Base-by-base conservation (phyloP, 2,888 invertebrate genomes). In the Drosophila putrida region DNA sequence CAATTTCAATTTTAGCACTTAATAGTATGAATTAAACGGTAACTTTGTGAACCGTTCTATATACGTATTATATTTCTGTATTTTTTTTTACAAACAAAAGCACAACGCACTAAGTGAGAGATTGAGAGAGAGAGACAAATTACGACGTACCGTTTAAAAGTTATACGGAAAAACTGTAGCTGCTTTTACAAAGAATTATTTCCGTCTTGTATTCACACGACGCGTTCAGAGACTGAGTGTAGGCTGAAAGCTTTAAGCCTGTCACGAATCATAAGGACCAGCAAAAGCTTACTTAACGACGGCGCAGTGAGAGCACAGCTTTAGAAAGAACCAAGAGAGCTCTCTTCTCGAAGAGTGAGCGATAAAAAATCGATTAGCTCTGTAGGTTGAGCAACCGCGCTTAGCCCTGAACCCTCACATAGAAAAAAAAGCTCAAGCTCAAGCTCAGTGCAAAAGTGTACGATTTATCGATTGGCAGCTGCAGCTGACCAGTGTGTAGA, bases 151-250 rank as follows among this genome's bases (percentile, higher is more conserved):
- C 66, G 61, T 65, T 68, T 38, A 36, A 28, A 49, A 44, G 27
- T 10, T 60, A 13, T 53, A 60, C 74, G 72, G 58, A 67, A 64
- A 63, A 68, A 15, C 46, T 62, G 20, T 36, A 38, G 20, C 3
- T 13, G 44, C 20, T n/a, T n/a, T 20, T 15, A 49, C 20, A 36
- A 54, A 72, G 50, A 53, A 57, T 72, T 60, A 62, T 65, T 78
- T 71, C 71, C 74, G 76, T 75, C 79, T 70, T 75, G 63, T 63
- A 63, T 62, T 65, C 68, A 64, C 85, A 85, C 83, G 80, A 80
- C 85, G 82, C 80, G 71, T 82, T 71, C 67, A 75, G 53, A 82
- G 85, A 83, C 83, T 83, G 83, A 88, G 74, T 67, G 62, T 70
- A 68, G 80, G 47, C 60, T 63, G 61, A 49, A 76, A 87, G 82